These are phyloP conservation scores for Coregonus suidteri DNA, from an alignment of 2,797 vertebrate genomes.

Conservation along the genomic window DNA sequence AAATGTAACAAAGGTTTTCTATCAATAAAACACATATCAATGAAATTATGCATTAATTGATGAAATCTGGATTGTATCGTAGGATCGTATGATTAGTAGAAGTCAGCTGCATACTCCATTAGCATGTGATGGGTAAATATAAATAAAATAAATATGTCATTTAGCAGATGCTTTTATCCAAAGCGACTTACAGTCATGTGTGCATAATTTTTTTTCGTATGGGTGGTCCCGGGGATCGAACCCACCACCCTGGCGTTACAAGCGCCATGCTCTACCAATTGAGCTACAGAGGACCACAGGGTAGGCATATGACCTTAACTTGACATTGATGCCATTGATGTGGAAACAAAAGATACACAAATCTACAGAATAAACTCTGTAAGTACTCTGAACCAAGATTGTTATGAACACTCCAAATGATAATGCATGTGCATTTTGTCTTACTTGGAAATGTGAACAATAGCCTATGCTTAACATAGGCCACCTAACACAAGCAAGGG, in stretches of 20 bases:
- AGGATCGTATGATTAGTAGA: not conserved
- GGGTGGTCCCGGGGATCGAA: too few relatives aligned
- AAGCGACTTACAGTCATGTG: too few relatives aligned
- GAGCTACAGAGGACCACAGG: too few relatives aligned
- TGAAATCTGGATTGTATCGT: not conserved
- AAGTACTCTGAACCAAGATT: not conserved
- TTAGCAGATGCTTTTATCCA: too few relatives aligned
- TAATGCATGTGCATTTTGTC: not conserved
- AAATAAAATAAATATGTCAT: too few relatives aligned
- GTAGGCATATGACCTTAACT: not conserved
- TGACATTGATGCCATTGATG: not conserved
- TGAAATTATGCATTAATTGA: slow-evolving; percentile 8
- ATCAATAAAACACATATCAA: slow-evolving; percentile 14
- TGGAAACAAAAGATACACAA: not conserved
- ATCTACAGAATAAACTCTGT: not conserved
- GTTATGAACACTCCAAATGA: not conserved
- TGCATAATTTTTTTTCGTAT: too few relatives aligned
- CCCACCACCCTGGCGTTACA: too few relatives aligned
- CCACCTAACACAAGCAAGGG: not conserved
- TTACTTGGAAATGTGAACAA: not conserved
- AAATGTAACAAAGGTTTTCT: slow-evolving; percentile 23
- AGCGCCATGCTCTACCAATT: too few relatives aligned
- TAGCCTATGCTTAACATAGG: not conserved
- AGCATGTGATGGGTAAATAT: not conserved
- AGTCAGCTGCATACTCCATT: not conserved